Evolutionary conservation across 2,888 invertebrate species (phyloP), one percentile per base, ranked within the genome.

Genomic region (Tetanocera ferruginea): DNA sequence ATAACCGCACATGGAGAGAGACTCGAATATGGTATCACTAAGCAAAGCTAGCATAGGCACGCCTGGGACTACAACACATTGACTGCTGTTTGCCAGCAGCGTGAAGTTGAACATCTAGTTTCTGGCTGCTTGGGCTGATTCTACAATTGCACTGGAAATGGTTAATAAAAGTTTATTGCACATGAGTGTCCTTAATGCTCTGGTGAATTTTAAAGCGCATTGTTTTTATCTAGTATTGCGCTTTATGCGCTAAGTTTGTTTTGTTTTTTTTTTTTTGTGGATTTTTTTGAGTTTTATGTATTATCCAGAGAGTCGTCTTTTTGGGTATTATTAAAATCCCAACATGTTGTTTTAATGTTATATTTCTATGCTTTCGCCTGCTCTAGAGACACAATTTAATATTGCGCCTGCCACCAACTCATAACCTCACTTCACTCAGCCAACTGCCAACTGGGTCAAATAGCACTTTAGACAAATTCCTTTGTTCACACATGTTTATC

Each of bases 131-230:
- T 60, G 4, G 17, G 28, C 11, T 60, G 60, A 19, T 25, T 67
- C 43, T 43, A 37, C 67, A 34, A 67, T 67, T 67, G 67, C 67
- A 37, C 23, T 67, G 43, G 34, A 67, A 43, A 34, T 67, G 67
- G 43, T 43, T 34, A 51, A 55, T 71, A 55, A 52, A 71, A 71
- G 28, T 71, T 71, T 71, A 71, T 55, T 31, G 19, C 55, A 31
- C 71, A 31, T 71, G 52, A 52, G 71, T 31, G 55, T 71, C 31
- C 71, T 55, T 34, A 31, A 19, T 19, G 25, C 31, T 23, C 14
- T 8, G 71, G 67, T n/a, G 43, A 23, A 23, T 37, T 67, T 34
- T 55, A 71, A 71, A 71, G 31, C 28, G 60, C 14, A 49, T 43
- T 67, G 19, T 55, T 52, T 19, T 52, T 43, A 67, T 67, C 23